Base-by-base conservation (phyloP, 1,140 invertebrate species). In the Dermatophagoides farinae region DNA sequence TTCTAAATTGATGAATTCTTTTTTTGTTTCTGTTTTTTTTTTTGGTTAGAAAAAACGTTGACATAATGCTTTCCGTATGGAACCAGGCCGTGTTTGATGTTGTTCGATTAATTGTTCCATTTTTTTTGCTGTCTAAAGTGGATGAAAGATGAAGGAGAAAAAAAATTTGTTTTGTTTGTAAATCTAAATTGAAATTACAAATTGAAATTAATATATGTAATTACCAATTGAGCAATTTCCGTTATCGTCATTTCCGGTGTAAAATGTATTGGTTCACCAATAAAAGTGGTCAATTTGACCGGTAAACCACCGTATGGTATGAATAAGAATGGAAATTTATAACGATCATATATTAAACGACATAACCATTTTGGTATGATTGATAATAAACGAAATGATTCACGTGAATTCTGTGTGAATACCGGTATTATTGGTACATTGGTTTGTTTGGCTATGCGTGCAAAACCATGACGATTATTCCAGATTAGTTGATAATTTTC, bases 301-400 rank as follows among this genome's bases (percentile, higher is more conserved):
- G 95, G 93, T 76, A 97, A 97, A 43, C 90, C 88, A 25, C 95
- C 95, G 76, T 95, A 98, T 31, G 31, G 31, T 59, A 97, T 84
- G 22, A 92, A 92, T 64, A 87, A 82, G 51, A 95, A 77, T 14
- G 95, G 95, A 65, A 97, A 77, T 63, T 85, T 80, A 0, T 87
- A 89, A 66, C 78, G 80, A 60, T 85, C 81, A 74, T 85, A 88
- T 16, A 89, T 62, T 62, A 70, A 68, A 57, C 75, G 64, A 39
- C 77, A 70, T 57, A 67, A 70, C 22, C 62, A 71, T 74, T 52
- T 52, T 66, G 38, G 38, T 14, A 65, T n/a, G 8, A 31, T 31
- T 12, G n/a, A 20, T 2, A 68, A 43, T 18, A 66, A 62, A 25
- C 93, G 79, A 75, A 97, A 97, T 52, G 88, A 86, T 76, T 98